Evolutionary conservation across 1,140 invertebrate species (phyloP).

Genomic region (Pararge aegeria): DNA sequence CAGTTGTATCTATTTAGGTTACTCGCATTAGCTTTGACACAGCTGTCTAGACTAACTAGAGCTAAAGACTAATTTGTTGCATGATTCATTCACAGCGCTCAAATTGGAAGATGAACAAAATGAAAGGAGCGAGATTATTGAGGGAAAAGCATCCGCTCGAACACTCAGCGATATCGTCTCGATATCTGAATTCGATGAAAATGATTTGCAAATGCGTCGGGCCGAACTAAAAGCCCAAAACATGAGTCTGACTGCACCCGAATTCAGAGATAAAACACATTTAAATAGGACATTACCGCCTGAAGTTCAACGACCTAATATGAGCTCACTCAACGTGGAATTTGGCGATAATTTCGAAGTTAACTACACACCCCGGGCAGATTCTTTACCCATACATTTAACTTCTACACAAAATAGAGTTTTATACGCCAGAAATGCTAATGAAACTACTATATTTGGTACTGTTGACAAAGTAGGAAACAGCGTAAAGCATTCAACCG

Average conservation of each 20-base stretch:
- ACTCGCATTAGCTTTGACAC: slow-evolving; percentile 27
- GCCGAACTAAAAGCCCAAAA: slow-evolving; percentile 62
- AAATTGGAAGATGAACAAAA: slow-evolving; percentile 79
- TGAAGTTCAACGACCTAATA: slow-evolving; percentile 48
- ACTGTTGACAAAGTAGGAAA: slow-evolving; percentile 42
- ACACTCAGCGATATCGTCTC: slow-evolving; percentile 86
- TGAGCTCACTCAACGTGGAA: slow-evolving; percentile 64
- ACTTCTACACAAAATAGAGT: slow-evolving; percentile 65
- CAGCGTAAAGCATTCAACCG: slow-evolving; percentile 45
- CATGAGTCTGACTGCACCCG: slow-evolving; percentile 38
- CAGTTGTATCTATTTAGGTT: slow-evolving; percentile 38
- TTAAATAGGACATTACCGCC: slow-evolving; percentile 59
- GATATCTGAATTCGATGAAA: slow-evolving; percentile 85
- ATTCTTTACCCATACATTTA: slow-evolving; percentile 60
- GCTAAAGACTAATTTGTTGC: slow-evolving; percentile 31
- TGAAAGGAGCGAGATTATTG: slow-evolving; percentile 69
- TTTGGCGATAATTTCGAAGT: slow-evolving; percentile 50
- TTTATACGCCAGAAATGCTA: slow-evolving; percentile 66
- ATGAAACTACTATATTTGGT: slow-evolving; percentile 74
- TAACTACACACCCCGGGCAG: slow-evolving; percentile 52
- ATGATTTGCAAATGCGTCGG: slow-evolving; percentile 78
- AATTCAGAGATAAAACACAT: slow-evolving; percentile 40
- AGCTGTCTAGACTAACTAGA: slow-evolving; percentile 36
- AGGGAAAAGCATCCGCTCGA: slow-evolving; percentile 81
- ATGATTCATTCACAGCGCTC: slow-evolving; percentile 66